Percentiles rank a stretch among this genome's conserved stretches.
These are phyloP conservation scores for Bothrops jararaca DNA, from an alignment of 2,113 vertebrate species.

Conservation along the genomic window DNA sequence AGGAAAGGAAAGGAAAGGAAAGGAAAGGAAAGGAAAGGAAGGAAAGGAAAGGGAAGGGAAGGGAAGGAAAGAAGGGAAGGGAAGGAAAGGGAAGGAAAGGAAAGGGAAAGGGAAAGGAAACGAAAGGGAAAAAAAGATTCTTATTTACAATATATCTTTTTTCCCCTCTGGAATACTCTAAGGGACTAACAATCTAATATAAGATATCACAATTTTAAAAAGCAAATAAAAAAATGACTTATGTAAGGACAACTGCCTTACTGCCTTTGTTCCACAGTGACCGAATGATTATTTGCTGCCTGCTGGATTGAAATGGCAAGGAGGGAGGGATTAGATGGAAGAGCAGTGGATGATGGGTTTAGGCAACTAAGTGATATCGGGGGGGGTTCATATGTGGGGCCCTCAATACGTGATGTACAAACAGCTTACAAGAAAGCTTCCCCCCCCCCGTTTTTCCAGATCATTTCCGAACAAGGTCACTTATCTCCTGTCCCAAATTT, in stretches of 20 bases:
- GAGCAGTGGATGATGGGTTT: neutral
- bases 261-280: neutral
- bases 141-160: neutral
- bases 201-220: neutral
- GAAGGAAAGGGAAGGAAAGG: neutral
- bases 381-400: too few species aligned
- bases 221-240: neutral
- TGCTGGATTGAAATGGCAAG: neutral
- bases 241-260: neutral
- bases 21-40: too few species aligned
- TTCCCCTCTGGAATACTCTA: neutral
- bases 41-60: too few species aligned
- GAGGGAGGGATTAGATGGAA: neutral
- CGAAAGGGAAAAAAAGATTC: neutral
- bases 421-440: neutral
- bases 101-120: neutral
- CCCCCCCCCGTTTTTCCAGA: constrained; percentile 40
- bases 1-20: too few species aligned
- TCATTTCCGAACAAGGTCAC: constrained; percentile 63
- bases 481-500: constrained; percentile 67
- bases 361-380: neutral
- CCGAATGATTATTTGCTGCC: neutral
- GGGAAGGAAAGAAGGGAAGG: too few species aligned
- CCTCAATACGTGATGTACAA: neutral
- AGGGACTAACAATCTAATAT: neutral